Base-by-base conservation (phyloP, 2,797 vertebrate genomes). In the Myripristis jacobus region DNA sequence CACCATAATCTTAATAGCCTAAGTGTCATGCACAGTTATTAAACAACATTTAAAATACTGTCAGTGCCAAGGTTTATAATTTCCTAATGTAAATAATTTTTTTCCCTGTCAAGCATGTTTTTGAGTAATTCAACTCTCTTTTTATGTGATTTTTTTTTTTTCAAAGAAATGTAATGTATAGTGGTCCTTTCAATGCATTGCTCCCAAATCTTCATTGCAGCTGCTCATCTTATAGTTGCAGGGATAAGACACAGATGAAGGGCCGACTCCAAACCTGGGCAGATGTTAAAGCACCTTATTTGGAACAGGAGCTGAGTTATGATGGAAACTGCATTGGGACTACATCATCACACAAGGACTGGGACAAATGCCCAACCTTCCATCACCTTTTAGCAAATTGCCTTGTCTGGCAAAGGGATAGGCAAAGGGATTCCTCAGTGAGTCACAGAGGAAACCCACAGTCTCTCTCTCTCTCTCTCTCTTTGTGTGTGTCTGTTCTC, bases 311-410 rank as follows among this genome's bases (percentile, higher is more conserved):
- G 11, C 27, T 25, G 10, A 18, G 22, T 18, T 10, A 41, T 55
- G 18, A 10, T 38, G 34, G 7, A 41, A 41, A 41, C 4, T 4
- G 19, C 11, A 55, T 44, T 1, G 2, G 55, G n/a, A 16, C 15
- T 12, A 16, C 25, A 6, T 7, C 7, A 2, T 18, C n/a, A 65
- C 7, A 44, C 38, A 41, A 46, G 16, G 11, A 15, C 34, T n/a
- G 55, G 68, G 80, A 84, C 75, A 84, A 57, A 79, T 82, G 73
- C 19, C 38, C 1, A 3, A 67, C 1, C 10, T 6, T 7, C 24
- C 2, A 21, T 4, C 4, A 16, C 3, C 13, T 19, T 1, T 2
- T 19, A 15, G 3, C 27, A 7, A 24, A 3, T 54, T 0, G 4
- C 8, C 7, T 6, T 16, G 22, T 1, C 6, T 10, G 11, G 8